A percentile compares a stretch with the other conserved stretches of the same genome.
phyloP scores from a whole-genome alignment of 1,140 invertebrate species.

The Aethina tumida region DNA sequence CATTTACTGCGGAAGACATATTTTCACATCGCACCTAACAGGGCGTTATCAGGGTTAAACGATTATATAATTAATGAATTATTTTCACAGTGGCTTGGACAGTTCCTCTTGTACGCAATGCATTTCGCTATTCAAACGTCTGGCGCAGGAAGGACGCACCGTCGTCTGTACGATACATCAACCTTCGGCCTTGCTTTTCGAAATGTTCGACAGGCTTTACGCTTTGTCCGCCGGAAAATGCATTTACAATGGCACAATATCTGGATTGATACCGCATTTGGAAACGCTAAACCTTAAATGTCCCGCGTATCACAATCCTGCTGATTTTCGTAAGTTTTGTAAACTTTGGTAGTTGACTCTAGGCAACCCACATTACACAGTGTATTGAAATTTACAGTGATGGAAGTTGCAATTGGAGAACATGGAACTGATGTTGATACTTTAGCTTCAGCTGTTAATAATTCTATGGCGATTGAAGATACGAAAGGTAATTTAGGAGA shows the following conservation, averaged over 20 bases:
- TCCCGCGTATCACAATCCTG: constrained; percentile 91
- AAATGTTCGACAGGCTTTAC: constrained; percentile 93
- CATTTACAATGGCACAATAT: constrained; percentile 73
- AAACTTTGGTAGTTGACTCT: background rate
- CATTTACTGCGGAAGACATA: no score
- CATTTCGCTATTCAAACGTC: constrained; percentile 64
- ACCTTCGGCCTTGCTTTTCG: constrained; percentile 87
- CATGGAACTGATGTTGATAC: constrained; percentile 48
- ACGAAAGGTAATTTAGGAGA: constrained; percentile 17
- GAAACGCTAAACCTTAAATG: constrained; percentile 66
- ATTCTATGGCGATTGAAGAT: constrained; percentile 5
- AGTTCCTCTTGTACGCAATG: constrained; percentile 84
- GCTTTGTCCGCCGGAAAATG: constrained; percentile 80
- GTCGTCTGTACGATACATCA: constrained; percentile 96
- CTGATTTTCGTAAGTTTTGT: constrained; percentile 75
- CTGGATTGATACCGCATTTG: constrained; percentile 73
- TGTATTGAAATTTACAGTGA: constrained; percentile 46
- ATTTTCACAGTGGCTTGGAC: constrained; percentile 71
- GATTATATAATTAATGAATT: constrained; percentile 2
- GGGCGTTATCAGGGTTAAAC: no score
- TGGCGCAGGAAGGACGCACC: constrained; percentile 80
- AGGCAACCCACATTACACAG: background rate
- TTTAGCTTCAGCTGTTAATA: constrained; percentile 40
- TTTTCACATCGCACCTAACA: no score
- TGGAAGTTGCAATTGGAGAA: constrained; percentile 70